Conservation (phyloP, 2,113 vertebrate genomes). For the Odocoileus hemionus region DNA sequence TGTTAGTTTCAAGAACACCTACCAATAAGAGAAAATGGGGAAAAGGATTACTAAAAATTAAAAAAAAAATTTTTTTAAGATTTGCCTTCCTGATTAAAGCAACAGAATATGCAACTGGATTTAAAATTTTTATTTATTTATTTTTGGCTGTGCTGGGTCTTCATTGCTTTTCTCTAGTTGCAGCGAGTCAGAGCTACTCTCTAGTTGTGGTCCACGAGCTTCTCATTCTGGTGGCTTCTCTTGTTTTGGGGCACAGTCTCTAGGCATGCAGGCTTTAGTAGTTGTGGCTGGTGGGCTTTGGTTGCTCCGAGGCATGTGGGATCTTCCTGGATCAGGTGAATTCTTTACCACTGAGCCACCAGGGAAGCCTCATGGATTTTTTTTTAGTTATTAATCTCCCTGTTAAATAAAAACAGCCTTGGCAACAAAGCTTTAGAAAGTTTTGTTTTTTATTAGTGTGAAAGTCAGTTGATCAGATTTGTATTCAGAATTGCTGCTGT, state of each 20-base stretch:
- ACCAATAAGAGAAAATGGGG: background rate
- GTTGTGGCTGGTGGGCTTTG: background rate
- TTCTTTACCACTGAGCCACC: background rate
- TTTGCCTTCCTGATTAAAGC: conserved; percentile 25
- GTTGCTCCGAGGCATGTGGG: background rate
- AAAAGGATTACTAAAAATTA: background rate
- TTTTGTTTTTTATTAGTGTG: background rate
- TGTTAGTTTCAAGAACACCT: background rate
- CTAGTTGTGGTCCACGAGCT: background rate
- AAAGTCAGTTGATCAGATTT: background rate
- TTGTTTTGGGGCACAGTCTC: background rate
- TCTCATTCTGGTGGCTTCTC: background rate
- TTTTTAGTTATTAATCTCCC: background rate
- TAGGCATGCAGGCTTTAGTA: background rate
- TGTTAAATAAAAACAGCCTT: background rate
- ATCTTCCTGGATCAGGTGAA: background rate
- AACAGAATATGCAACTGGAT: background rate
- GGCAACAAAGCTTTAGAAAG: background rate
- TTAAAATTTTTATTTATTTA: background rate
- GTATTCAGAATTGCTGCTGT: background rate
- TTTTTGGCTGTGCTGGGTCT: background rate
- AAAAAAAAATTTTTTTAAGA: background rate
- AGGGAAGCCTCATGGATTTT: background rate
- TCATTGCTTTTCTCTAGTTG: background rate
- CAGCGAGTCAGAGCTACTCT: background rate